These are phyloP conservation scores for Sebastes itinus DNA, from an alignment of 2,797 vertebrate species.

Conservation along the genomic window DNA sequence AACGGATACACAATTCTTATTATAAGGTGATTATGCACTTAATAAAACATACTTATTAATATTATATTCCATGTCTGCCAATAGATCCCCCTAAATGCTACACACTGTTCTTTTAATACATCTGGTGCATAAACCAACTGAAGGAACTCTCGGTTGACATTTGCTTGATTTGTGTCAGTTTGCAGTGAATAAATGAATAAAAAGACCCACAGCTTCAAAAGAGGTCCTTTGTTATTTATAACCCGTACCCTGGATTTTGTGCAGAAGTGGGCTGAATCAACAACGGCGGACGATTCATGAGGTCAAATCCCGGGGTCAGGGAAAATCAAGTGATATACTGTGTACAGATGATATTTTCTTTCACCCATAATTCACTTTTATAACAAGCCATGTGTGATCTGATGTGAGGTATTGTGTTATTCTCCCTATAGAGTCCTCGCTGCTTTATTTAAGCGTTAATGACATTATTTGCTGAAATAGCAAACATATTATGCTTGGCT, in stretches of 20 bases:
- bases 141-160: not conserved
- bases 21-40: no score
- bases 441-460: conserved; percentile 9
- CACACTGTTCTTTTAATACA: no score
- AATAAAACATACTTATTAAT: no score
- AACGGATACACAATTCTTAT: no score
- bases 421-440: not conserved
- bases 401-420: not conserved
- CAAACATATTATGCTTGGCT: conserved; percentile 4
- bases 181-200: not conserved
- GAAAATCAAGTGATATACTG: not conserved
- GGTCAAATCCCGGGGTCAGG: not conserved
- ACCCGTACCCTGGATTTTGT: not conserved
- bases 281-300: not conserved
- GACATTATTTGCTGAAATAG: conserved; percentile 11
- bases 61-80: no score
- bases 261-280: not conserved
- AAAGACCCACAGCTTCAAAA: not conserved
- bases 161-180: not conserved
- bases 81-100: no score
- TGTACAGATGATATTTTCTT: not conserved
- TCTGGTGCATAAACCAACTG: no score
- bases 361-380: not conserved
- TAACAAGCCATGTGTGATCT: not conserved
- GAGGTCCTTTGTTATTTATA: not conserved